Evolutionary conservation across 2,113 vertebrate species (phyloP), one percentile per base, ranked within the genome.

Genomic region (Polypterus senegalus): DNA sequence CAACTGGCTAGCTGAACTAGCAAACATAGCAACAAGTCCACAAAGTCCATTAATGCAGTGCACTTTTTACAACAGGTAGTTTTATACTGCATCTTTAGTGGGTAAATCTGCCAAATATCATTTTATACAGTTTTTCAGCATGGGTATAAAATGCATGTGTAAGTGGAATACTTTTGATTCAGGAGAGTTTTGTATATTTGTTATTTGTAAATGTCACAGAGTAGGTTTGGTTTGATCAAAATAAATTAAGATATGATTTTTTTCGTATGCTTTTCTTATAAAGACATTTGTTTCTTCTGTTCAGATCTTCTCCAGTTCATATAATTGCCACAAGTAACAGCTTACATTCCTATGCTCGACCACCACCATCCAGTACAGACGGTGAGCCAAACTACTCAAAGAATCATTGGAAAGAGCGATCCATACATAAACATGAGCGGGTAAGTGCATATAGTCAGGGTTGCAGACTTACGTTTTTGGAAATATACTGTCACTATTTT

Each of bases 331-430:
- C 80, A 81, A 97, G 93, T 79, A 97, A 92, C 84, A 98, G 94
- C 95, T 97, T 97, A 95, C 94, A 98, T 97, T 99, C 96, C 90
- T 99, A 98, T 57, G 96, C 96, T 64, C 93, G 94, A 60, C 94
- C 96, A 66, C 96, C 96, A 10, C 87, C 93, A 69, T 88, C 85
- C 71, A 82, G 85, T 66, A 85, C 91, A 49, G 91, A 90, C 79
- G 74, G 76, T 58, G 82, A 84, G 69, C 65, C 82, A 58, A 82
- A 68, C 65, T 84, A 88, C 63, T 84, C 90, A 66, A 90, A 88
- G 78, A 85, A 80, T 71, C 87, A 93, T 74, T 85, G 90, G 78
- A 84, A 88, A 76, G 89, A 92, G 69, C 91, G 91, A 73, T 59
- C 76, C 59, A 62, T 79, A 70, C 71, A 83, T 62, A 81, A 81